Base-by-base conservation (phyloP, 2,888 invertebrate genomes). In the Slavum lentiscoides region DNA sequence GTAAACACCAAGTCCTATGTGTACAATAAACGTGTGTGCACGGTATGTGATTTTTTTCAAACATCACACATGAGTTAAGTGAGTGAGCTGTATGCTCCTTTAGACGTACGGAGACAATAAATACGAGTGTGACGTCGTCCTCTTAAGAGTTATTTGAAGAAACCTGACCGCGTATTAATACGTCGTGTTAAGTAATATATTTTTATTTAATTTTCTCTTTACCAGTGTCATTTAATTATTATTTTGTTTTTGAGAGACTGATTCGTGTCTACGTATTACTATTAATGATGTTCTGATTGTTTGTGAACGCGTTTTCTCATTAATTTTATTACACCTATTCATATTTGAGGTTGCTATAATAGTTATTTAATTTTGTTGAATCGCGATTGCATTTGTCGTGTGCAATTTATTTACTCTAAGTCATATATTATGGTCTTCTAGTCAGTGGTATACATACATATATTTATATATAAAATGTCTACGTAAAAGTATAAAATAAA, bases 211-310 rank as follows among this genome's bases (percentile, higher is more conserved):
- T 66, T 21, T 67, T 58, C 80, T 68, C 43, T 70, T 62, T 43
- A 43, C 21, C 43, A 55, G 43, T 67, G 75, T 30, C 75, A 75
- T 75, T 75, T 75, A 39, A 30, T 67, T 39, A 49, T 58, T 39
- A 13, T 13, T 49, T 49, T 49, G 4, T 75, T 75, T 58, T 74
- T 43, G 30, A 66, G 58, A 75, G 75, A 75, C 75, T 75, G 75
- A 67, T 67, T 59, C 7, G 1, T 67, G 58, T 59, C 21, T 72
- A 61, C 58, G 15, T 59, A 9, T 73, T 23, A 55, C 9, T 11
- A 73, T 23, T 21, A 3, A 61, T 19, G 61, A 7, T 61, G 21
- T 67, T 58, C 30, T 23, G 43, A 75, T 68, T 39, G 17, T 75
- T 64, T 64, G 4, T 62, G 13, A n/a, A 64, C 53, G 7, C 13